Percentiles rank a stretch among this genome's conserved stretches.
Conservation (phyloP, 2,113 vertebrate genomes). For the Petaurus breviceps region DNA sequence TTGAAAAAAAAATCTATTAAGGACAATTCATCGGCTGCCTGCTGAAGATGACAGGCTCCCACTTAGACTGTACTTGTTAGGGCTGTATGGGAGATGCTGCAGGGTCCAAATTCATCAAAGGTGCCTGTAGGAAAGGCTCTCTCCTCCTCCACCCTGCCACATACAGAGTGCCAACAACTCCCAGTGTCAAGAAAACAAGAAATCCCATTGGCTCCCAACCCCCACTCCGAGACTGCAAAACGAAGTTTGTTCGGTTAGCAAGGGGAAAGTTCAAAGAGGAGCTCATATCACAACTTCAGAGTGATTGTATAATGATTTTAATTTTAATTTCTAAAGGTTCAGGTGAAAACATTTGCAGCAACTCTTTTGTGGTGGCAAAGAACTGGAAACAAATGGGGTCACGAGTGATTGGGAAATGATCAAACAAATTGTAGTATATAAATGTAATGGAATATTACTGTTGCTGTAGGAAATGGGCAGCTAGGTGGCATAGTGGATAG, state of each 20-base stretch:
- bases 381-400: background rate
- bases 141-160: background rate
- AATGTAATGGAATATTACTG: background rate
- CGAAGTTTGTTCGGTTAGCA: background rate
- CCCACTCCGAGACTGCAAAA: background rate
- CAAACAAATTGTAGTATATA: background rate
- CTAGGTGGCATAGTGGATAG: background rate
- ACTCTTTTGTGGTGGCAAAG: background rate
- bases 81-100: background rate
- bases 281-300: background rate
- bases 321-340: background rate
- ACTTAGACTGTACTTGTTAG: background rate
- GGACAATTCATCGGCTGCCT: slow-evolving; percentile 49
- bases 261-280: background rate
- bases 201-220: slow-evolving; percentile 29
- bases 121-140: background rate
- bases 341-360: background rate
- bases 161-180: background rate
- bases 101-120: slow-evolving; percentile 16
- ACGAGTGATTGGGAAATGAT: background rate
- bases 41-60: slow-evolving; percentile 22
- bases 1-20: slow-evolving; percentile 57
- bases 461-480: background rate
- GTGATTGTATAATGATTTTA: background rate
- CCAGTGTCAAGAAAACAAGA: slow-evolving; percentile 5